Base-by-base conservation (phyloP, 1,140 invertebrate species). In the Drosophila saltans region DNA sequence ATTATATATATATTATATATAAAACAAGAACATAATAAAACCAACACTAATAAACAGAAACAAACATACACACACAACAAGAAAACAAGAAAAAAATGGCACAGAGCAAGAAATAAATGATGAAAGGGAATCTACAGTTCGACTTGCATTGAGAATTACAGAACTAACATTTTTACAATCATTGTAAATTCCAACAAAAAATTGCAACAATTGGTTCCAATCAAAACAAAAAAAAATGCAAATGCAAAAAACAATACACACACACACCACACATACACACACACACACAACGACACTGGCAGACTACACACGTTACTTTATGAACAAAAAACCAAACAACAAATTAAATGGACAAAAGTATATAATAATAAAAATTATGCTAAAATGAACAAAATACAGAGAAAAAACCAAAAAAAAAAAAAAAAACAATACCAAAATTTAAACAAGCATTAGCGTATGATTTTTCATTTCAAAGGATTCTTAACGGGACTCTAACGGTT, bases 1-100 rank as follows among this genome's bases (percentile, higher is more conserved):
- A 91, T 82, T 91, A 91, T 90, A 85, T 84, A 84, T 78, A 85
- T 84, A 85, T 69, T 80, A 83, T 72, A 89, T 79, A 91, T 76
- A 69, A 83, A 52, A 85, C 45, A 66, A 77, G 69, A 69, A 72
- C 61, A 43, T 63, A 62, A 65, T 64, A 65, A 43, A 63, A 62
- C 60, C 55, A 75, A 64, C 55, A 66, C 24, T 55, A 45, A 71
- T 57, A 67, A 39, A 65, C 45, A 76, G 36, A 69, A n/a, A 59
- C 24, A 45, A 11, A 61, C 30, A 61, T 28, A 69, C 66, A 71
- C 28, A 68, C 33, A 52, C 26, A 39, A 74, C 48, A 78, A 69
- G 36, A 55, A 66, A 43, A 74, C 26, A 76, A 76, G 43, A 66
- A 71, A 59, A 73, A 80, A 36, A 74, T 68, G 21, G 45, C 45